Percentiles rank a stretch among this genome's conserved stretches.
Evolutionary conservation across 2,797 vertebrate genomes (phyloP).

Genomic region (Apodemus agrarius): DNA sequence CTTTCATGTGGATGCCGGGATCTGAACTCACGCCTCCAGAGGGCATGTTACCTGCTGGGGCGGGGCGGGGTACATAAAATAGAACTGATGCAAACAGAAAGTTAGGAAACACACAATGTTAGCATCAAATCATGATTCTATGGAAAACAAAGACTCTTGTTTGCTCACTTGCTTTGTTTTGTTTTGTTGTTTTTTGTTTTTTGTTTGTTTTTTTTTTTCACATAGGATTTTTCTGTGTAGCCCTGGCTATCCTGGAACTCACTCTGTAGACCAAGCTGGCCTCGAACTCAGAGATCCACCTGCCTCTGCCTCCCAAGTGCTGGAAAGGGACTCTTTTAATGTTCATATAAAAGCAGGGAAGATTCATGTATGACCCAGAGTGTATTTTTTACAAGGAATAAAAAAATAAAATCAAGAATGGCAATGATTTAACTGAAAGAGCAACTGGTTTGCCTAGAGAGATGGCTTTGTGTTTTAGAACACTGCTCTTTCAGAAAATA

Average conservation of each 20-base stretch:
- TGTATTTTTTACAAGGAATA: neutral
- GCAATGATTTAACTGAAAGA: neutral
- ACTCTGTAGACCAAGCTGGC: neutral
- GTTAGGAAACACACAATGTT: neutral
- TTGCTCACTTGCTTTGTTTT: neutral
- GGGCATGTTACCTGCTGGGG: neutral
- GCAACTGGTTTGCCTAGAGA: neutral
- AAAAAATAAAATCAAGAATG: neutral
- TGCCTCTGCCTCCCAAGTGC: neutral
- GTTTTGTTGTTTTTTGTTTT: neutral
- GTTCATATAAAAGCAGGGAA: constrained; percentile 15
- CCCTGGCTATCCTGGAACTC: neutral
- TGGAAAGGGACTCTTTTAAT: neutral
- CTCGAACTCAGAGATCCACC: neutral
- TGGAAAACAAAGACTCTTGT: neutral
- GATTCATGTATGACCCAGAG: neutral
- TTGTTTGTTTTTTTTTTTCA: too few relatives aligned
- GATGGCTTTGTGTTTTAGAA: neutral
- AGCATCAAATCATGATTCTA: neutral
- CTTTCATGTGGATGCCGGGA: neutral
- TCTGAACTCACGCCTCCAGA: neutral
- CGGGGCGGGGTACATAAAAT: neutral
- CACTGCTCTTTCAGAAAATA: neutral
- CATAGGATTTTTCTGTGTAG: neutral
- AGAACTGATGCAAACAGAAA: neutral